A percentile compares a stretch with the other conserved stretches of the same genome.
Conservation (phyloP, 2,113 vertebrate species). For the Gobius niger region DNA sequence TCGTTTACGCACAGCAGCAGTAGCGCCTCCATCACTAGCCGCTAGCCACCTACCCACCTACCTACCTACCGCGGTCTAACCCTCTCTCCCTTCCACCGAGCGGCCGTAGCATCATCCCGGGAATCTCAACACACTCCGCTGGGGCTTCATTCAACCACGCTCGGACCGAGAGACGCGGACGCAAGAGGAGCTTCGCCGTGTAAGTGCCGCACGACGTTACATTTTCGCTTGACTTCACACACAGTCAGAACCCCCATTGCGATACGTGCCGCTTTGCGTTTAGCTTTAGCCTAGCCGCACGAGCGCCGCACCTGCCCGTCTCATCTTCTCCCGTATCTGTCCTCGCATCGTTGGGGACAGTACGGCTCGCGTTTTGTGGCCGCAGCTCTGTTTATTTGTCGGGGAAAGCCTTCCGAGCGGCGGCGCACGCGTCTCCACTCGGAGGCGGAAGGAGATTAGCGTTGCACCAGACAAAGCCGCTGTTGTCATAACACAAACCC, state of each 20-base stretch:
- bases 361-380: background rate
- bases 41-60: background rate
- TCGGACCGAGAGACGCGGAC: background rate
- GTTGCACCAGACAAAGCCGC: conserved; percentile 9
- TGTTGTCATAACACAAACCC: conserved; percentile 7
- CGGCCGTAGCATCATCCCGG: conserved; percentile 1
- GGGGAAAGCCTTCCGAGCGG: background rate
- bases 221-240: background rate
- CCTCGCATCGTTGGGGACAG: background rate
- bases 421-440: conserved; percentile 1
- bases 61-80: background rate
- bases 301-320: background rate
- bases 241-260: background rate
- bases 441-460: conserved; percentile 10
- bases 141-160: background rate
- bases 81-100: background rate
- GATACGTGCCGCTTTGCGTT: conserved; percentile 1
- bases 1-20: conserved; percentile 6
- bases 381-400: background rate
- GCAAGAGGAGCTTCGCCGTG: conserved; percentile 12
- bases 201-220: conserved; percentile 11
- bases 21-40: background rate
- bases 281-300: conserved; percentile 5
- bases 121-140: conserved; percentile 1
- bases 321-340: background rate